Conservation (phyloP, 2,113 vertebrate species). For the Nibea coibor region DNA sequence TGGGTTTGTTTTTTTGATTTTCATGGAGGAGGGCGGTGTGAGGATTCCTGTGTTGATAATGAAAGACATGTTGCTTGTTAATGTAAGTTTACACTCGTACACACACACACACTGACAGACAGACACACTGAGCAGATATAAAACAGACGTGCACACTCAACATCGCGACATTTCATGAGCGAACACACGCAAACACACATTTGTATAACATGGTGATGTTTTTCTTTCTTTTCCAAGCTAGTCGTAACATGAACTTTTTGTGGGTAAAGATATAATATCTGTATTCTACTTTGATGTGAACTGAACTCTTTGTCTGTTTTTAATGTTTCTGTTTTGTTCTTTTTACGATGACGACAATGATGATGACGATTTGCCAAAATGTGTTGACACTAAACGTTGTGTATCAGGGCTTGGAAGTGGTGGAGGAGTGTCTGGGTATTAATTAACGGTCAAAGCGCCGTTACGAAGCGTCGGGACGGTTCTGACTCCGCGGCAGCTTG, state of each 20-base stretch:
- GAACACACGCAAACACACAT: conserved; percentile 20
- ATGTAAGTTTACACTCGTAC: conserved; percentile 54
- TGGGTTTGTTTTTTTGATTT: conserved; percentile 14
- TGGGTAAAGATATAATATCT: conserved; percentile 82
- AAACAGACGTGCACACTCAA: conserved; percentile 28
- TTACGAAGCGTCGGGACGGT: conserved; percentile 3
- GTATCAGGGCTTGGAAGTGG: conserved; percentile 67
- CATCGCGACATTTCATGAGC: conserved; percentile 28
- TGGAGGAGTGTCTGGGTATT: conserved; percentile 67
- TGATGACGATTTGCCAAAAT: conserved; percentile 87
- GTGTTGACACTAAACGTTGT: conserved; percentile 86
- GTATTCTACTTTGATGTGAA: conserved; percentile 82
- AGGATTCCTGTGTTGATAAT: conserved; percentile 59
- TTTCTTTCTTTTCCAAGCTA: conserved; percentile 86
- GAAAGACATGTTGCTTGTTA: conserved; percentile 68
- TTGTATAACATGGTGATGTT: conserved; percentile 86
- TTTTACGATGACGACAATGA: conserved; percentile 78
- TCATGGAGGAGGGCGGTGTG: conserved; percentile 3
- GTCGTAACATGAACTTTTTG: conserved; percentile 94
- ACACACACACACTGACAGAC: conserved; percentile 28
- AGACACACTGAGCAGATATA: conserved; percentile 31
- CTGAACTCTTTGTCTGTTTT: conserved; percentile 84
- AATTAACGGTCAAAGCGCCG: conserved; percentile 75
- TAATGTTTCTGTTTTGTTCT: conserved; percentile 87
- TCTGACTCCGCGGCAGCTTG: conserved; percentile 31